phyloP scores from a whole-genome alignment of 2,888 invertebrate species.

The Aphidius colemani region DNA sequence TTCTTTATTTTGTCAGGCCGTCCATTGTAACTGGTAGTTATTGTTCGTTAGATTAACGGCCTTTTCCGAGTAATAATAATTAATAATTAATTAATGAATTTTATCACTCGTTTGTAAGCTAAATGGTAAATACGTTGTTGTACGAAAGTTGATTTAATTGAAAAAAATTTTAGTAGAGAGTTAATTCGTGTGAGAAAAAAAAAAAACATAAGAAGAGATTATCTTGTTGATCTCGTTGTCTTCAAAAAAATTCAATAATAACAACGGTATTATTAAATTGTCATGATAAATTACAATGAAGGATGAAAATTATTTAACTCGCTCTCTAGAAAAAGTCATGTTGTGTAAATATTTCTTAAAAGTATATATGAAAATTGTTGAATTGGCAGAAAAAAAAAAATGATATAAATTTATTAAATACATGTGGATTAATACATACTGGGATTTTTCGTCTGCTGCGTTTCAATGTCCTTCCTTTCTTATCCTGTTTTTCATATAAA shows the following conservation, averaged over 20 bases:
- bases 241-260: neutral
- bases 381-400: conserved; percentile 28
- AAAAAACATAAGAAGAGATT: conserved; percentile 3
- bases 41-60: too few species aligned
- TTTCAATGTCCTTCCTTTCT: conserved; percentile 34
- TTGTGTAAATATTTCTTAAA: conserved; percentile 46
- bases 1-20: too few species aligned
- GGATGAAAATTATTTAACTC: conserved; percentile 30
- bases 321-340: conserved; percentile 41
- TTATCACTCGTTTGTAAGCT: too few species aligned
- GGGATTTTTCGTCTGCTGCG: conserved; percentile 38
- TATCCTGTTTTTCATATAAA: conserved; percentile 6
- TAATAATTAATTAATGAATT: conserved; percentile 48
- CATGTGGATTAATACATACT: conserved; percentile 40
- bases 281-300: neutral
- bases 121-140: neutral
- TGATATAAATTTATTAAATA: conserved; percentile 50
- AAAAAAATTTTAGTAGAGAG: neutral
- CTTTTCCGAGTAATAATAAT: conserved; percentile 30
- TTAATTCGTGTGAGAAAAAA: conserved; percentile 5
- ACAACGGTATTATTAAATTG: conserved; percentile 10
- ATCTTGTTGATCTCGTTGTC: neutral
- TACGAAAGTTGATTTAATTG: neutral
- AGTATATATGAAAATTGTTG: conserved; percentile 31
- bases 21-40: too few species aligned